Evolutionary conservation across 2,113 vertebrate species (phyloP), one percentile per base, ranked within the genome.

Genomic region (Mus spicilegus): DNA sequence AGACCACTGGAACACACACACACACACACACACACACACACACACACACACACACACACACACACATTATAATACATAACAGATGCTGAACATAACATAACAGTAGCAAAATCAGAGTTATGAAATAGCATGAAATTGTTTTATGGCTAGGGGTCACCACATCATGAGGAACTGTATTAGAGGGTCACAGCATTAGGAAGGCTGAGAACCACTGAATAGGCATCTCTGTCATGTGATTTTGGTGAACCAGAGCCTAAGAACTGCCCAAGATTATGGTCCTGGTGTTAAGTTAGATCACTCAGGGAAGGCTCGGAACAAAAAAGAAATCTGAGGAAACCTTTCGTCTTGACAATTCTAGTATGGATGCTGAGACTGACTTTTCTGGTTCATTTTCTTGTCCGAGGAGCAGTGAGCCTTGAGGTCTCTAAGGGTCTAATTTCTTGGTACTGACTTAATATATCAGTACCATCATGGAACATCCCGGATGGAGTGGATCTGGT

Each of bases 311-410:
- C 75, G 63, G 76, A 80, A 67, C 51, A 28, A 67, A 51, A 84
- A 82, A 72, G 56, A 11, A n/a, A 8, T 13, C 19, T 46, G 12
- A 87, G 86, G 26, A 58, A 2, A 58, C 24, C 81, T 94, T 94
- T 30, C 78, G 26, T 22, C 13, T 88, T 65, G 81, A 93, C 36
- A 69, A 49, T 67, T 87, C 58, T 63, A 24, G 63, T 85, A 73
- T 4, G 49, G 46, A 88, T 77, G 58, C 19, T 36, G 90, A 90
- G 30, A n/a, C 5, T 77, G 8, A 33, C 7, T 49, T 33, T 20
- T 63, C 7, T 81, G 90, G 42, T 14, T 93, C 90, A 77, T 78
- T 69, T 95, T 89, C 51, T 24, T 86, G n/a, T 69, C 78, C 14
- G 4, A 33, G 7, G 51, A 70, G 2, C 65, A 90, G 11, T 36